Evolutionary conservation across 2,113 vertebrate genomes (phyloP).

Genomic region (Larimichthys polyactis): DNA sequence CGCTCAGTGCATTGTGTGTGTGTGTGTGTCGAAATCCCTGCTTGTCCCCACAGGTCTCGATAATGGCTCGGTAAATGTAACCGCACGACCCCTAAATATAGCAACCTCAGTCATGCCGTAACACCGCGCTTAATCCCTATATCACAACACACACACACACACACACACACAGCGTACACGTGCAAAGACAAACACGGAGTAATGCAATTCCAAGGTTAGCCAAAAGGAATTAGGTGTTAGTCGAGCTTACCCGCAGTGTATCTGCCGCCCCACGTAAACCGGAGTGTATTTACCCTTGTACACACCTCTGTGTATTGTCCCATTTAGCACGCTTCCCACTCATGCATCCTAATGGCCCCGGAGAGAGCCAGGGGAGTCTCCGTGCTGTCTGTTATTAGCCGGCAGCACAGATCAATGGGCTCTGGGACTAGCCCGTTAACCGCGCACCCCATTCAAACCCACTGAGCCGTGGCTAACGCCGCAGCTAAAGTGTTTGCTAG

Average conservation of each 20-base stretch:
- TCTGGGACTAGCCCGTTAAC: slow-evolving; percentile 64
- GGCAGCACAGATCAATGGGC: slow-evolving; percentile 77
- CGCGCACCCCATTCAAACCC: slow-evolving; percentile 71
- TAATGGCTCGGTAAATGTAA: slow-evolving; percentile 73
- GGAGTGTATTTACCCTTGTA: slow-evolving; percentile 70
- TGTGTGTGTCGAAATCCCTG: slow-evolving; percentile 10
- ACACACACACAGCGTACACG: not conserved
- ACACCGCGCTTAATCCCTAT: slow-evolving; percentile 53
- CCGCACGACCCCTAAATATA: slow-evolving; percentile 65
- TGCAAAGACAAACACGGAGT: slow-evolving; percentile 54
- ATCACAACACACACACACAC: slow-evolving; percentile 40
- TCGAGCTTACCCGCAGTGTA: slow-evolving; percentile 38
- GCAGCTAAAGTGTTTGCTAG: slow-evolving; percentile 69
- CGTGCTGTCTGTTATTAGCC: slow-evolving; percentile 71
- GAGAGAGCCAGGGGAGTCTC: slow-evolving; percentile 59
- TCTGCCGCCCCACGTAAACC: slow-evolving; percentile 56
- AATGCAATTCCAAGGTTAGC: slow-evolving; percentile 69
- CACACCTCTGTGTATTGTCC: slow-evolving; percentile 74
- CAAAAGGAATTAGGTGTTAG: slow-evolving; percentile 55
- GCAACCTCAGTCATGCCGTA: slow-evolving; percentile 37
- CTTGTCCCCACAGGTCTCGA: slow-evolving; percentile 58
- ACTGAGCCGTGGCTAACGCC: slow-evolving; percentile 78
- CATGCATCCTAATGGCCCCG: slow-evolving; percentile 79
- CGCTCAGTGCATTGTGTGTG: slow-evolving; percentile 2
- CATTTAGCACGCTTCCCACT: slow-evolving; percentile 70